These are phyloP conservation scores for Pelodytes ibericus DNA, from an alignment of 2,797 vertebrate genomes.

Conservation along the genomic window DNA sequence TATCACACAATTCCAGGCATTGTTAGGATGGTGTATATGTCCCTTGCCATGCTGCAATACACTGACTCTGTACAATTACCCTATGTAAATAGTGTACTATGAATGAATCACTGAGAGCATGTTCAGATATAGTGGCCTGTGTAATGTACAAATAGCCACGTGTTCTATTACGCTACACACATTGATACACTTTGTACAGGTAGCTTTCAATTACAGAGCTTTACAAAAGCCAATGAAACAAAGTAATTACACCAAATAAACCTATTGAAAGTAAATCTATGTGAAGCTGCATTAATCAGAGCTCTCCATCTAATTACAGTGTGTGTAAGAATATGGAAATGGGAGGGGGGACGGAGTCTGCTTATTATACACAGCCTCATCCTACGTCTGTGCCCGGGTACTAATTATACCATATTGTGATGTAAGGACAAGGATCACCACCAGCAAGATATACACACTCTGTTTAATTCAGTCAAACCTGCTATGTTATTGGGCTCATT, in stretches of 20 bases:
- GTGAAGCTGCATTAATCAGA: slow-evolving; percentile 21
- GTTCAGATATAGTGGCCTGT: too few species aligned
- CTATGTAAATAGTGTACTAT: too few species aligned
- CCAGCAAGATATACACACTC: not conserved
- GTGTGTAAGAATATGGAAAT: not conserved
- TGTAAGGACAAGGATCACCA: not conserved
- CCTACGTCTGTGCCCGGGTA: not conserved
- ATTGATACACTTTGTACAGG: not conserved
- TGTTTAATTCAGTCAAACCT: too few species aligned
- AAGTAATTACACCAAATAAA: slow-evolving; percentile 7
- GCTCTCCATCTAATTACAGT: slow-evolving; percentile 30
- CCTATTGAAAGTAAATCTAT: slow-evolving; percentile 3
- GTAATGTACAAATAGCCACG: not conserved
- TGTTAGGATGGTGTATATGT: not conserved
- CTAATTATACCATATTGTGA: not conserved
- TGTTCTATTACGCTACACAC: not conserved
- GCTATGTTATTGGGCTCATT: too few species aligned
- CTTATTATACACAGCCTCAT: slow-evolving; percentile 7
- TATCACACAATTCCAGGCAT: not conserved
- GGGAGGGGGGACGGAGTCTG: slow-evolving; percentile 9
- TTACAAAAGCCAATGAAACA: not conserved
- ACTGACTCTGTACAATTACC: too few species aligned
- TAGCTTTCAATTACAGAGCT: not conserved
- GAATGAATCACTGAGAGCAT: too few species aligned
- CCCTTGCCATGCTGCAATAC: not conserved